A percentile compares a stretch with the other conserved stretches of the same genome.
Conservation (phyloP, 2,113 vertebrate genomes). For the Argyrosomus japonicus region DNA sequence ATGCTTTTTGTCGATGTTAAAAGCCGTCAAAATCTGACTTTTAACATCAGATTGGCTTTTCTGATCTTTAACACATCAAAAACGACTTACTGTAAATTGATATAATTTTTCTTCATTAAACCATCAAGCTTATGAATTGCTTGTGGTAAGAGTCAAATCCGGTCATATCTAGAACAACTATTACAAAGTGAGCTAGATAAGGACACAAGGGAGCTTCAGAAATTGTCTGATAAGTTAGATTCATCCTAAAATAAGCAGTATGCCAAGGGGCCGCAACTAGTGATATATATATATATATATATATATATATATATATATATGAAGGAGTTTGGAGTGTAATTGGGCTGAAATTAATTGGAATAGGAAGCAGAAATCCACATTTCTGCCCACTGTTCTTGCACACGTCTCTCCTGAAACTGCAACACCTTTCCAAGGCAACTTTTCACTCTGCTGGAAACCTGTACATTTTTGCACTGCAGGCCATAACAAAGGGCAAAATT, state of each 20-base stretch:
- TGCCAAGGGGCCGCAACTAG: not conserved
- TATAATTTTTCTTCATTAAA: constrained; percentile 44
- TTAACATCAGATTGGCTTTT: constrained; percentile 38
- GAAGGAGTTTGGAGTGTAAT: not conserved
- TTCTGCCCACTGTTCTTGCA: not conserved
- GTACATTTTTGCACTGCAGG: constrained; percentile 33
- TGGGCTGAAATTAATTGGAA: not conserved
- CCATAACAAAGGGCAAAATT: constrained; percentile 43
- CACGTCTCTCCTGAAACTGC: constrained; percentile 6
- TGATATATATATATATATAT: not conserved
- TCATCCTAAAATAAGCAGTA: not conserved
- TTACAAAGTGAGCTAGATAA: constrained; percentile 31
- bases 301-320: too few relatives aligned
- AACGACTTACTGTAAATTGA: constrained; percentile 36
- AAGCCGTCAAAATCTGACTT: constrained; percentile 40
- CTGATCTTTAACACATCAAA: constrained; percentile 33
- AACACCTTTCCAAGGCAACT: constrained; percentile 38
- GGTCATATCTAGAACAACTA: constrained; percentile 13
- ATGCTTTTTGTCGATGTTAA: constrained; percentile 46
- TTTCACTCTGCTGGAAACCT: constrained; percentile 48
- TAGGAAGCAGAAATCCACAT: not conserved
- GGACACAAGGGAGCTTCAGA: constrained; percentile 3
- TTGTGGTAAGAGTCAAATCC: constrained; percentile 24
- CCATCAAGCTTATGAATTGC: constrained; percentile 24
- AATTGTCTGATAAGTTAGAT: not conserved